Base-by-base conservation (phyloP, 2,113 vertebrate species). In the Rattus rattus region DNA sequence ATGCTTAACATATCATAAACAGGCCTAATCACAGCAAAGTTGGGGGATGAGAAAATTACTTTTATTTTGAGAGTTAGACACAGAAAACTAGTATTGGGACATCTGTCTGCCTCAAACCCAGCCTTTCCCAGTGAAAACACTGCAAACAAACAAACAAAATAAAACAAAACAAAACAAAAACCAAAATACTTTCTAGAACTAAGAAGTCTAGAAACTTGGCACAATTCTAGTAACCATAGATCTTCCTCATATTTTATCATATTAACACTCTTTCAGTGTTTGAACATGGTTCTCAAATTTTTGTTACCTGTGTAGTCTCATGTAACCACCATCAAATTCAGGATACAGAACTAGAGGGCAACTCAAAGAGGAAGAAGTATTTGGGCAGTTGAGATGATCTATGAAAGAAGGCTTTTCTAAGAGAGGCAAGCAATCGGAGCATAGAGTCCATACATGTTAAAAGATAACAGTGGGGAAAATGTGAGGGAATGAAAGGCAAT, bases 21-120 rank as follows among this genome's bases (percentile, higher is more conserved):
- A 85, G 17, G 14, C 26, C 69, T 67, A 85, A 85, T 93, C 7
- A 86, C 85, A 94, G 85, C 24, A 70, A 94, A 94, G 39, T 61
- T 56, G 13, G 17, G 6, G 14, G 75, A 70, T 19, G 56, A 63
- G 30, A 92, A 70, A 79, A 92, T 43, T 47, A 20, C 43, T 89
- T 92, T 54, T 9, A 79, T 33, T 69, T n/a, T 94, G 30, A 54
- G 52, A 70, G 76, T 17, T 56, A 26, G 22, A 94, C 33, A 65
- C 5, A 16, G 43, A 93, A 81, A 59, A 39, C 72, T 56, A 80
- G 61, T 69, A 56, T 49, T 70, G 24, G 72, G 7, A 76, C 4
- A 26, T 30, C 26, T 49, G 2, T 13, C 5, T 80, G 19, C 24
- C 8, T 8, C 52, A 73, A 2, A 26, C 14, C 14, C 16, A 49